Evolutionary conservation across 1,140 invertebrate genomes (phyloP).

Genomic region (Colletes gigas): DNA sequence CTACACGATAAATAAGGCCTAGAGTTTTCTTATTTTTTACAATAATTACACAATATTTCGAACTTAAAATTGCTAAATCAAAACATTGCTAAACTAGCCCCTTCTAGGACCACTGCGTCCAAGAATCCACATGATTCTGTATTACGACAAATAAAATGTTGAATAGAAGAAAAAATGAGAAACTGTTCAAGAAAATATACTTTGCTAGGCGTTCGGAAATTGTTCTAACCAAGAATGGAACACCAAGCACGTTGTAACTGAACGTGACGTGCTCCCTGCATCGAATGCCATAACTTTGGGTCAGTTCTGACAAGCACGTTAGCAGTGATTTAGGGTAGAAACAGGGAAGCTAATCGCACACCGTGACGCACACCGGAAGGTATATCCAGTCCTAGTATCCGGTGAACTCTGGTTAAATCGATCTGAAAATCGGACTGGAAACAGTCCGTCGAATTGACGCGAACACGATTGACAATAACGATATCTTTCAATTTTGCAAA

Average conservation of each 20-base stretch:
- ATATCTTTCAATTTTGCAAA: neutral
- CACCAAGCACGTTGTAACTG: slow-evolving; percentile 17
- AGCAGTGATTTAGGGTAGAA: slow-evolving; percentile 38
- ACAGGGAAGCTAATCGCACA: neutral
- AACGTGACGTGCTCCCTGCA: neutral
- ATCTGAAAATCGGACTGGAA: too few relatives aligned
- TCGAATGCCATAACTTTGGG: slow-evolving; percentile 48
- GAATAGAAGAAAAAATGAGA: neutral
- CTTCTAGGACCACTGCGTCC: too few relatives aligned
- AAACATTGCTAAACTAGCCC: too few relatives aligned
- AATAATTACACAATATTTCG: too few relatives aligned
- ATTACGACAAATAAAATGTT: neutral
- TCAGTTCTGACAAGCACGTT: slow-evolving; percentile 35
- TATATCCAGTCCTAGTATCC: slow-evolving; percentile 37
- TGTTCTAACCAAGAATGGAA: neutral
- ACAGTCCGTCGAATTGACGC: neutral
- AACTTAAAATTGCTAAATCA: too few relatives aligned
- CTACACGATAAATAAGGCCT: too few relatives aligned
- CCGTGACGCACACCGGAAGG: slow-evolving; percentile 38
- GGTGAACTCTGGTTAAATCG: neutral
- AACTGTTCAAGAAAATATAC: neutral
- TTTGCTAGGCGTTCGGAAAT: neutral
- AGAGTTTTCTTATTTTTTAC: too few relatives aligned
- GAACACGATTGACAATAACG: neutral
- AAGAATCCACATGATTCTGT: too few relatives aligned